Evolutionary conservation across 2,113 vertebrate genomes (phyloP).

Genomic region (Saccopteryx leptura): DNA sequence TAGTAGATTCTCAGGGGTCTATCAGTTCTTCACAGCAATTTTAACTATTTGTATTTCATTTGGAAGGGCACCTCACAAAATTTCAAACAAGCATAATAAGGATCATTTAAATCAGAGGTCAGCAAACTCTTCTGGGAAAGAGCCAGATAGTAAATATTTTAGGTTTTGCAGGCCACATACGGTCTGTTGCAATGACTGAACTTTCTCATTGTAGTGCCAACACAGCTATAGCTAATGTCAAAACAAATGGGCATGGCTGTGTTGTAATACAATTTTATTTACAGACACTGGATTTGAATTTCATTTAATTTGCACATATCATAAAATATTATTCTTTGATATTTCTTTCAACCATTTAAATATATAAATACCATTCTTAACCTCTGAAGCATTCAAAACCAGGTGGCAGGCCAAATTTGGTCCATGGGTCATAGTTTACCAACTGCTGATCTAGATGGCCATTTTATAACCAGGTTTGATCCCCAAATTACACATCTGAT

Average conservation of each 20-base stretch:
- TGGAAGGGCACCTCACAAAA: slow-evolving; percentile 27
- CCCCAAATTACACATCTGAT: background rate
- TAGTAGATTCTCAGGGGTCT: background rate
- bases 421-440: background rate
- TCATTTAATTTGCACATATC: background rate
- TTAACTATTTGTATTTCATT: background rate
- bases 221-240: background rate
- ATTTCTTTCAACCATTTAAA: background rate
- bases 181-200: background rate
- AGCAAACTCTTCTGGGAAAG: background rate
- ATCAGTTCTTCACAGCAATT: background rate
- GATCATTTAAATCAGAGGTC: background rate
- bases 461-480: background rate
- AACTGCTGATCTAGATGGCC: background rate
- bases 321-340: background rate
- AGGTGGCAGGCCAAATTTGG: background rate
- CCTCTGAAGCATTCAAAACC: background rate
- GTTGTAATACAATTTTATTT: background rate
- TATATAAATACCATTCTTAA: slow-evolving; percentile 9
- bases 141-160: background rate
- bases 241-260: background rate
- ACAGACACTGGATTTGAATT: background rate
- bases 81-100: background rate
- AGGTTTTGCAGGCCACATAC: background rate
- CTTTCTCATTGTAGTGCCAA: background rate